Percentiles rank a stretch among this genome's conserved stretches.
These are phyloP conservation scores for Aricia artaxerxes DNA, from an alignment of 2,888 invertebrate genomes.

Conservation along the genomic window DNA sequence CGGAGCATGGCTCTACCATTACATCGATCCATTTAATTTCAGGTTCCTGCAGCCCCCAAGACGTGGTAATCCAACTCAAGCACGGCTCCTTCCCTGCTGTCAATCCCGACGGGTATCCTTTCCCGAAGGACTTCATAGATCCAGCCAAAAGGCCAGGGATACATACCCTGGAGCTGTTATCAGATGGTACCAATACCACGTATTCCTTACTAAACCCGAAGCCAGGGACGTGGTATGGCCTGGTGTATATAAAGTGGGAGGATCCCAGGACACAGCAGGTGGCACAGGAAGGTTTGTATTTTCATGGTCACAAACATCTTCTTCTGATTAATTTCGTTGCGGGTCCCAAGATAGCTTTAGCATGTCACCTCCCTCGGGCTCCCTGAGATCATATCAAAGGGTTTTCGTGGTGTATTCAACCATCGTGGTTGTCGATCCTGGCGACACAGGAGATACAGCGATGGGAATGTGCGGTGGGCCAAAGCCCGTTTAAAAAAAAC, in stretches of 20 bases:
- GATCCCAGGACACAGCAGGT: conserved; percentile 87
- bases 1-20: not conserved
- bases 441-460: too few species aligned
- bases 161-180: conserved; percentile 80
- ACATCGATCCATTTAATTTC: conserved; percentile 37
- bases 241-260: conserved; percentile 88
- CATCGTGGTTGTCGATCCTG: too few species aligned
- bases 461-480: too few species aligned
- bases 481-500: too few species aligned
- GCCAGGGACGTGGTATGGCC: conserved; percentile 90
- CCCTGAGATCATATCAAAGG: too few species aligned
- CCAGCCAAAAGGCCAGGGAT: conserved; percentile 69
- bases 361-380: too few species aligned
- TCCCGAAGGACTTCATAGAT: conserved; percentile 84
- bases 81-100: conserved; percentile 91
- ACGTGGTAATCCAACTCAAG: conserved; percentile 87
- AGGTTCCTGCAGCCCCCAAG: conserved; percentile 82
- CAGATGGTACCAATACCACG: conserved; percentile 81
- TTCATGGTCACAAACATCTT: not conserved
- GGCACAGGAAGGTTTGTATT: conserved; percentile 84
- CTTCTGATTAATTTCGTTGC: too few species aligned
- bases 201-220: conserved; percentile 83
- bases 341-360: too few species aligned
- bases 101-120: conserved; percentile 88
- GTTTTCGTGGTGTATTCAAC: too few species aligned